Base-by-base conservation (phyloP, 2,113 vertebrate genomes). In the Ammospiza caudacuta region DNA sequence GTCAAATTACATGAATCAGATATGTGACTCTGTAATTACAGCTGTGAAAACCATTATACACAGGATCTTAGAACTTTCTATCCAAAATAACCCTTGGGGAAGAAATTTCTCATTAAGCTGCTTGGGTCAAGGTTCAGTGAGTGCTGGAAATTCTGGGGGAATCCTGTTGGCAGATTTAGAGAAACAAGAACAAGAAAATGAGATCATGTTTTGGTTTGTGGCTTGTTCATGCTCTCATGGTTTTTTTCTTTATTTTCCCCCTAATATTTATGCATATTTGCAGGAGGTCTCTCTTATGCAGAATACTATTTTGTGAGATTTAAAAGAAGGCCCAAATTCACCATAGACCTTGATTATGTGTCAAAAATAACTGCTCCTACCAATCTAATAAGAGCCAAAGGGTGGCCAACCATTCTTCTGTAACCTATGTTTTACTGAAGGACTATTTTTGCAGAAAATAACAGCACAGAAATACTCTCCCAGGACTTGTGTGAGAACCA, bases 81-180 rank as follows among this genome's bases (percentile, higher is more conserved):
- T 73, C 44, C 39, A 82, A 92, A 96, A 96, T 78, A 94, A 93
- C 83, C 94, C 79, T 41, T 68, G 76, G 92, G 96, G 93, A 80
- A 92, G 76, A 94, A 92, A 90, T 90, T 93, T 95, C 57, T 78
- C 79, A 54, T 61, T 86, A 93, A 89, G 49, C 28, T 89, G 87
- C 92, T 87, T 88, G 51, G 92, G 92, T 89, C 93, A 97, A 95
- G 92, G 90, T 88, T 94, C 93, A 93, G 54, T 0, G 2, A 83
- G 35, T 61, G 61, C 61, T 93, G 93, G 94, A 96, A 96, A 90
- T 92, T 97, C 90, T 93, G 51, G 95, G 95, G 93, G 90, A 97
- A 96, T 87, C 93, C 92, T 95, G 70, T 75, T 61, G 82, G 57
- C 64, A 94, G 80, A 49, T 94, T 93, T 93, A 94, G 85, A 96